phyloP scores from a whole-genome alignment of 2,888 invertebrate genomes.

The Trimorus sp. region DNA sequence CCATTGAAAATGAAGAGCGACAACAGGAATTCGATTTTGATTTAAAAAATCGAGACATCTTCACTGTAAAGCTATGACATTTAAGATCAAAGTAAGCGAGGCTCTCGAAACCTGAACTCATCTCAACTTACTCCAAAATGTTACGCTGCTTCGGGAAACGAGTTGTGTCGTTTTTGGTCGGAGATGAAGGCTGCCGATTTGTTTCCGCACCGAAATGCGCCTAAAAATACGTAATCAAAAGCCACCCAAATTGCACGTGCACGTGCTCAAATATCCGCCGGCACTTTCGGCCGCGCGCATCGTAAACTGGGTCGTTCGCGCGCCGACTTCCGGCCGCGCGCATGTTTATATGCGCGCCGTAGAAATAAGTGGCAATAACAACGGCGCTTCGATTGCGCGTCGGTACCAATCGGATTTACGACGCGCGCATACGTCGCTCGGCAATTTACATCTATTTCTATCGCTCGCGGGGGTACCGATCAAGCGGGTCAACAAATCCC shows the following conservation, averaged over 20 bases:
- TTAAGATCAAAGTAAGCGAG: too few species aligned
- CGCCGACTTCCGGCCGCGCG: slow-evolving; percentile 50
- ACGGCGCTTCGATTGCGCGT: slow-evolving; percentile 46
- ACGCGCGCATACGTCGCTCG: slow-evolving; percentile 8
- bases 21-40: too few species aligned
- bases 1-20: too few species aligned
- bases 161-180: too few species aligned
- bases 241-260: slow-evolving; percentile 48
- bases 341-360: slow-evolving; percentile 29
- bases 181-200: too few species aligned
- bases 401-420: slow-evolving; percentile 40
- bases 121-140: too few species aligned
- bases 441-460: slow-evolving; percentile 16
- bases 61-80: too few species aligned
- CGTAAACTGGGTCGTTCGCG: slow-evolving; percentile 60
- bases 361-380: slow-evolving; percentile 56
- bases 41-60: too few species aligned
- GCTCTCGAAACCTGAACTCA: too few species aligned
- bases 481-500: slow-evolving; percentile 4
- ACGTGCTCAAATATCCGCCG: slow-evolving; percentile 56
- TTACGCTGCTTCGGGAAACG: too few species aligned
- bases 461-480: slow-evolving; percentile 6
- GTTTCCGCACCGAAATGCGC: neutral
- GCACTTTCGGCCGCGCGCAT: slow-evolving; percentile 43
- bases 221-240: slow-evolving; percentile 41